A percentile compares a stretch with the other conserved stretches of the same genome.
phyloP scores from a whole-genome alignment of 2,113 vertebrate species.

The Semnornis frantzii region DNA sequence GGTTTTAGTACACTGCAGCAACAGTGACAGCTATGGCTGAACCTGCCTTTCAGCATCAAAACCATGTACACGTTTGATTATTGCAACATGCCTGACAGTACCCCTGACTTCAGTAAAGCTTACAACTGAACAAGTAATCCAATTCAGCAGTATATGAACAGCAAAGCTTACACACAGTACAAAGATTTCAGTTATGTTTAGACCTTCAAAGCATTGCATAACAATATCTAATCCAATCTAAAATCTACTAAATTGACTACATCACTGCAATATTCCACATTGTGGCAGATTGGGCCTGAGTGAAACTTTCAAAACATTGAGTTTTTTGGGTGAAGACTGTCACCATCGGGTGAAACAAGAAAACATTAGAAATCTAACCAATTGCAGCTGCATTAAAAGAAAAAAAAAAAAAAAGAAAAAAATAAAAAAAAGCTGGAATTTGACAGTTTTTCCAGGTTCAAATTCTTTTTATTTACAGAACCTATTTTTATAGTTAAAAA shows the following conservation, averaged over 20 bases:
- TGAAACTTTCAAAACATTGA: not conserved
- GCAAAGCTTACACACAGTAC: not conserved
- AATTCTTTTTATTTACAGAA: not conserved
- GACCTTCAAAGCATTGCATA: not conserved
- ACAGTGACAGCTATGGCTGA: not conserved
- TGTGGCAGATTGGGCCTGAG: not conserved
- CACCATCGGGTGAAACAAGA: not conserved
- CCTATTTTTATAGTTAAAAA: not conserved
- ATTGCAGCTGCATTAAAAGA: not conserved
- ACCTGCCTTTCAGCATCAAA: accelerated
- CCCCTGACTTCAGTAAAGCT: not conserved
- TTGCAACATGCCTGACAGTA: not conserved
- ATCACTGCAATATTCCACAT: not conserved
- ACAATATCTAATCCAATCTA: not conserved
- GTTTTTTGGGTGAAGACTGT: not conserved
- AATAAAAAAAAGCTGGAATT: not conserved
- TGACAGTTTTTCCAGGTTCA: not conserved
- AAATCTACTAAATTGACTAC: not conserved
- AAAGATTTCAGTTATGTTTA: not conserved
- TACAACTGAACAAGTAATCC: not conserved
- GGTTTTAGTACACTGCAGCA: not conserved
- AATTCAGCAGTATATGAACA: not conserved
- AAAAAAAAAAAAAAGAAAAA: not conserved
- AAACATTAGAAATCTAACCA: not conserved
- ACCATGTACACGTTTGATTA: not conserved